Evolutionary conservation across 2,113 vertebrate species (phyloP).

Genomic region (Chinchilla lanigera): DNA sequence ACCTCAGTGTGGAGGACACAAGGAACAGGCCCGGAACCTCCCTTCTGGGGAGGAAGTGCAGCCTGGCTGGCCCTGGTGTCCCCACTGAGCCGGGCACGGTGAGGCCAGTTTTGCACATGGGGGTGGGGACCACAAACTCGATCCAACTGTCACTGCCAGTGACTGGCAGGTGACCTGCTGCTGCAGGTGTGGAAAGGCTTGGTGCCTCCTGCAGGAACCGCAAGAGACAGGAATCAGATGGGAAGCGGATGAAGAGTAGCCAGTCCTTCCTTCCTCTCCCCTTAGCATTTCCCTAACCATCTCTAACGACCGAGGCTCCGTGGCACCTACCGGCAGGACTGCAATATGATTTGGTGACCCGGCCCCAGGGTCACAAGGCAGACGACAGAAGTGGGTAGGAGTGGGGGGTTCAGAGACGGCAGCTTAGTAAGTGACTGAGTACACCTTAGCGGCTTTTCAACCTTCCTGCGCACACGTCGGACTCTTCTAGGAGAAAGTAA

Average conservation of each 20-base stretch:
- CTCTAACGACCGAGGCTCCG: neutral
- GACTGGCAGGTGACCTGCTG: neutral
- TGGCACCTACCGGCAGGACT: neutral
- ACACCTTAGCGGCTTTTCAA: neutral
- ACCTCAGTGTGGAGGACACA: neutral
- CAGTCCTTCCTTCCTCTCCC: neutral
- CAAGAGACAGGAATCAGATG: neutral
- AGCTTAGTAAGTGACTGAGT: neutral
- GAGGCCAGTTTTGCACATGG: neutral
- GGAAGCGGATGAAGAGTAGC: neutral
- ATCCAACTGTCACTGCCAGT: neutral
- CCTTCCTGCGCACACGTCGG: neutral
- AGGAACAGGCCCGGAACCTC: neutral
- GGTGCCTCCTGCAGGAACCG: neutral
- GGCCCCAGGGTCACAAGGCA: neutral
- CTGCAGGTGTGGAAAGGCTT: neutral
- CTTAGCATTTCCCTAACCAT: neutral
- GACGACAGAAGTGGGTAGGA: neutral
- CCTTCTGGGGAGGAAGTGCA: neutral
- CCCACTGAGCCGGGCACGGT: neutral
- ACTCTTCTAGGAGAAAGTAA: neutral
- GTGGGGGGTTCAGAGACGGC: neutral
- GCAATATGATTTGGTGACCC: neutral
- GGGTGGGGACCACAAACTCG: neutral
- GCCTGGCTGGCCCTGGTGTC: neutral